Base-by-base conservation (phyloP, 1,140 invertebrate species). In the Drosophila varians region DNA sequence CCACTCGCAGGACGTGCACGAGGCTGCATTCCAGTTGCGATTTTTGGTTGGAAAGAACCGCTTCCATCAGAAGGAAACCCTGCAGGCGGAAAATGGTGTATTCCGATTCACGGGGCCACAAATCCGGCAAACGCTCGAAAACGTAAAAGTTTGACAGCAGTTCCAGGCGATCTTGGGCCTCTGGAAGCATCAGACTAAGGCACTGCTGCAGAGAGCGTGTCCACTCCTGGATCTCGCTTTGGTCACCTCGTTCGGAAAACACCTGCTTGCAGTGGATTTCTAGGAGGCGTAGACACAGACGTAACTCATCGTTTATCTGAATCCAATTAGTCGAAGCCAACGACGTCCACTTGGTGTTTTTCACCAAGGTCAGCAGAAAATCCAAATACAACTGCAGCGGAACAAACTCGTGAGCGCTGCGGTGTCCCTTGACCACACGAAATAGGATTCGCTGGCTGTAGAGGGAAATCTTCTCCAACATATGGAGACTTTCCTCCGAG, bases 81-180 rank as follows among this genome's bases (percentile, higher is more conserved):
- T 77, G 70, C 25, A 91, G 7, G 0, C 88, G 82, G 6, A 84
- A 34, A 9, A 80, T 28, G 0, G 78, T 31, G 45, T 84, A 89
- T 1, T 89, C 70, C 0, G 45, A 28, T 6, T 34, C 19, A 0
- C 38, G 6, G 0, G 54, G 25, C 36, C 51, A 74, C 4, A 77
- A 0, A 3, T 75, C 31, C 0, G 68, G 45, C 42, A 90, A 9
- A 0, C 43, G 23, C 12, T 89, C 86, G 21, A 89, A 77, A 0
- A 91, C 57, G 46, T 77, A 91, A 21, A 93, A 92, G 72, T 93
- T 93, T 5, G 91, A 90, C 2, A 93, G 72, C 19, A 93, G 93
- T 3, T 93, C 91, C 12, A 93, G 88, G 73, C 92, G 93, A 9
- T 92, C 86, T 65, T 91, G 91, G 1, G 91, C 12, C 28, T 77